A percentile compares a stretch with the other conserved stretches of the same genome.
phyloP scores from a whole-genome alignment of 2,797 vertebrate genomes.

The Pygocentrus nattereri region DNA sequence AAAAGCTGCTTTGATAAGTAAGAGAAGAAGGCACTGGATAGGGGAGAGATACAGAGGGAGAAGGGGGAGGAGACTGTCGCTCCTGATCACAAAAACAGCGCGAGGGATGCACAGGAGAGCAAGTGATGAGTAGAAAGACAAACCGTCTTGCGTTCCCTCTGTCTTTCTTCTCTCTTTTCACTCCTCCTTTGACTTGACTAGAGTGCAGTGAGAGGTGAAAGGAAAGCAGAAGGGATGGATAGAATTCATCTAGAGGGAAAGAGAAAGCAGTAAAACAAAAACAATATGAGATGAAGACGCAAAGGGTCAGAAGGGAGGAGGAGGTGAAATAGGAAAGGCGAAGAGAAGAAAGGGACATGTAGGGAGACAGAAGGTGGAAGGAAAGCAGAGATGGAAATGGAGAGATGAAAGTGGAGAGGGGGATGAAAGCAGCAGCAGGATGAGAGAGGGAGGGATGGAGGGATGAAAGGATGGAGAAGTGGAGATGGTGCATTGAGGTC shows the following conservation, averaged over 20 bases:
- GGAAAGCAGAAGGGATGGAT: not conserved
- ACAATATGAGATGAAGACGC: constrained; percentile 59
- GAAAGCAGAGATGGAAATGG: constrained; percentile 16
- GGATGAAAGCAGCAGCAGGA: constrained; percentile 8
- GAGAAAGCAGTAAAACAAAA: constrained; percentile 58
- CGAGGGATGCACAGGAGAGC: not conserved
- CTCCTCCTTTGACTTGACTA: constrained; percentile 38
- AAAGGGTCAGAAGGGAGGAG: constrained; percentile 67
- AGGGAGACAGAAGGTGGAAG: constrained; percentile 34
- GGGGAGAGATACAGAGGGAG: not conserved
- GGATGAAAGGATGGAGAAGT: constrained; percentile 17
- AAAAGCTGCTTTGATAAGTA: constrained; percentile 39
- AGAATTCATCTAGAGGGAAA: constrained; percentile 29
- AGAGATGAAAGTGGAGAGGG: constrained; percentile 30
- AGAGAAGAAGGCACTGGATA: constrained; percentile 18
- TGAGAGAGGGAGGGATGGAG: constrained; percentile 18
- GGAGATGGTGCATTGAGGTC: constrained; percentile 18
- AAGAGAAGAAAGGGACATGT: constrained; percentile 52
- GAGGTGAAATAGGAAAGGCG: too few species aligned
- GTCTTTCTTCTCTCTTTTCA: constrained; percentile 55
- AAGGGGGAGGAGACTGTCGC: constrained; percentile 1
- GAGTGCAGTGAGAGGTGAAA: constrained; percentile 48
- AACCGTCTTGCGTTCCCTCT: constrained; percentile 42
- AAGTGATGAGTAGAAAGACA: not conserved
- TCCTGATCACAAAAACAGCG: constrained; percentile 28